These are phyloP conservation scores for Furnarius figulus DNA, from an alignment of 2,113 vertebrate genomes.

Conservation along the genomic window DNA sequence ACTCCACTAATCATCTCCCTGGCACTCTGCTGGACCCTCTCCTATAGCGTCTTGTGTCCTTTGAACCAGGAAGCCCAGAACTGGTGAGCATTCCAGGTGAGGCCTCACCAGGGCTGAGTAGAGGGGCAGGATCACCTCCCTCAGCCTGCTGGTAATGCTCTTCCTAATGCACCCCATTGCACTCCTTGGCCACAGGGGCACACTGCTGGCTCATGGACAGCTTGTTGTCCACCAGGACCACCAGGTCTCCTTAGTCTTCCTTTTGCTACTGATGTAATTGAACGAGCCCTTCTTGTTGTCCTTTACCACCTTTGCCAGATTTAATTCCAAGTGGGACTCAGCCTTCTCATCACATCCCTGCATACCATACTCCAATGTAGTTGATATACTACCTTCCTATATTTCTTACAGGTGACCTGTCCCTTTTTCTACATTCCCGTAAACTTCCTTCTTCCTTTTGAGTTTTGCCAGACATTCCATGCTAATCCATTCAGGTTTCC, in stretches of 20 bases:
- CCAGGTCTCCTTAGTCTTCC: background rate
- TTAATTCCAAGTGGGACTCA: background rate
- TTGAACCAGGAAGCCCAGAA: background rate
- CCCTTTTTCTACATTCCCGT: background rate
- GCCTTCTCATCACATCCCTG: background rate
- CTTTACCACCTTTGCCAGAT: background rate
- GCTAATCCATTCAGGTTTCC: background rate
- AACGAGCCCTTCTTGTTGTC: background rate
- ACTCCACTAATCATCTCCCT: background rate
- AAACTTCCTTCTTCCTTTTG: background rate
- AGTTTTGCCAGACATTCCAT: background rate
- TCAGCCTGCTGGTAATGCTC: background rate
- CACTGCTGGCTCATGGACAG: background rate
- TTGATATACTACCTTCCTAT: background rate
- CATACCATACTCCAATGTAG: background rate
- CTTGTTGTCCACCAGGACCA: background rate
- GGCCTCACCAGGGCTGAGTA: background rate
- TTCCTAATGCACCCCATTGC: background rate
- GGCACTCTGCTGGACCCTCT: background rate
- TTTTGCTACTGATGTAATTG: background rate
- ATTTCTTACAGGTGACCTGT: background rate
- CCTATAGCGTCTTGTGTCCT: background rate
- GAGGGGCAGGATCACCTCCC: background rate
- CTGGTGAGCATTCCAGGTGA: background rate
- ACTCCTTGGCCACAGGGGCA: background rate